Conservation (phyloP, 1,140 invertebrate species). For the Drosophila sproati region DNA sequence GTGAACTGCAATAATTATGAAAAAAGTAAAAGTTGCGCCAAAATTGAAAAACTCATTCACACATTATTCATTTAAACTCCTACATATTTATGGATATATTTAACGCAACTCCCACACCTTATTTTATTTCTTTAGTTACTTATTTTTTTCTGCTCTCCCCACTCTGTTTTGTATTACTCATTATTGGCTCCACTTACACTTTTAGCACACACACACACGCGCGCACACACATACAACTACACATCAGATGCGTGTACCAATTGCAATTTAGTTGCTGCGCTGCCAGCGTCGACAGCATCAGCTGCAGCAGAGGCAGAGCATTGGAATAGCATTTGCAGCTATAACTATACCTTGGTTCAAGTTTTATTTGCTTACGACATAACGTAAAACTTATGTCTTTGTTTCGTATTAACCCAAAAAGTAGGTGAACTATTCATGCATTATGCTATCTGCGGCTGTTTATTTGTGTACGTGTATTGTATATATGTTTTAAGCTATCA, state of each 20-base stretch:
- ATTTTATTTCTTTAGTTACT: slow-evolving; percentile 7
- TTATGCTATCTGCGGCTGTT: background rate
- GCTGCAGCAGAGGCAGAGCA: background rate
- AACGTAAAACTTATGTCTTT: slow-evolving; percentile 12
- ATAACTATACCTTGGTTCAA: slow-evolving; percentile 41
- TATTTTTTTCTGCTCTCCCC: slow-evolving; percentile 3
- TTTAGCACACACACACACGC: slow-evolving; percentile 12
- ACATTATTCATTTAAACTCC: slow-evolving; percentile 35
- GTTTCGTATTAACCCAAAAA: slow-evolving; percentile 21
- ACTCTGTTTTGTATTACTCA: slow-evolving; percentile 39
- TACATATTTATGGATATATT: slow-evolving; percentile 40
- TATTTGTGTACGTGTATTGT: slow-evolving; percentile 20
- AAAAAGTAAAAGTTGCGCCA: slow-evolving; percentile 69
- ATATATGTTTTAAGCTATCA: slow-evolving; percentile 6
- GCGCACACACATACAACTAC: background rate
- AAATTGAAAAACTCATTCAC: slow-evolving; percentile 22
- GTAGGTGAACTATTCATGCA: slow-evolving; percentile 13
- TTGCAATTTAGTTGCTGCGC: slow-evolving; percentile 30
- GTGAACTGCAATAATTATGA: slow-evolving; percentile 59
- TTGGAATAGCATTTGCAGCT: slow-evolving; percentile 11
- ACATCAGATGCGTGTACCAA: slow-evolving; percentile 31
- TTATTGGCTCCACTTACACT: slow-evolving; percentile 47
- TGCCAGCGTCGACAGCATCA: slow-evolving; percentile 16
- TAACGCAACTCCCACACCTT: slow-evolving; percentile 37
- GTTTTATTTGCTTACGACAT: slow-evolving; percentile 42